Percentiles rank a stretch among this genome's conserved stretches.
phyloP scores from a whole-genome alignment of 2,797 vertebrate genomes.

The Amphiprion clarkii region DNA sequence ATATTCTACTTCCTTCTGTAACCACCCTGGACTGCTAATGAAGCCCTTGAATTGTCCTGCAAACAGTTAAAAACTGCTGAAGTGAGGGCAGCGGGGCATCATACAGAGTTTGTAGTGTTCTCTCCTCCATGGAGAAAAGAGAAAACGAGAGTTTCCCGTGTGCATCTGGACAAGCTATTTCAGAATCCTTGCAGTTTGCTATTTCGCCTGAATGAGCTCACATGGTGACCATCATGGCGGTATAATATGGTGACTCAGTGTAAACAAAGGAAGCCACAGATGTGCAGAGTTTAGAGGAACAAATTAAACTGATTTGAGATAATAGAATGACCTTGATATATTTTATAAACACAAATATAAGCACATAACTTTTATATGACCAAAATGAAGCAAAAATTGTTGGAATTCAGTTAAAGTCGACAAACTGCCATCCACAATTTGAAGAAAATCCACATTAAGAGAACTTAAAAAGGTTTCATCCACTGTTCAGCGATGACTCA shows the following conservation, averaged over 20 bases:
- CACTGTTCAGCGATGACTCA: constrained; percentile 28
- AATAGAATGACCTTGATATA: constrained; percentile 54
- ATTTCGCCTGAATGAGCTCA: constrained; percentile 42
- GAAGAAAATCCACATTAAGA: constrained; percentile 10
- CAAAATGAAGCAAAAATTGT: not conserved
- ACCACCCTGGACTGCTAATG: constrained; percentile 23
- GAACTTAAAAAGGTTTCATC: constrained; percentile 17
- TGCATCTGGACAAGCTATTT: constrained; percentile 27
- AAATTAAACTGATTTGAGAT: constrained; percentile 8
- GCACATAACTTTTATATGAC: not conserved
- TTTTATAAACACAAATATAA: constrained; percentile 12
- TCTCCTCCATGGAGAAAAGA: constrained; percentile 4
- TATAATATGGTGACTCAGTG: constrained; percentile 13
- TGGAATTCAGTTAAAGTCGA: constrained; percentile 6
- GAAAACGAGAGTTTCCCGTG: not conserved
- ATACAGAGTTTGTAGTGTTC: constrained; percentile 1
- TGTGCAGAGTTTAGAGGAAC: constrained; percentile 3
- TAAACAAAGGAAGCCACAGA: constrained; percentile 31
- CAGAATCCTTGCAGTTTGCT: constrained; percentile 22
- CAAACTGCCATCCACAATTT: constrained; percentile 11
- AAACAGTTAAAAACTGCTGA: constrained; percentile 12
- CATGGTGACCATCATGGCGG: constrained; percentile 38
- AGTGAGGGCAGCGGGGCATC: constrained; percentile 14
- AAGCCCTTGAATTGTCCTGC: constrained; percentile 30
- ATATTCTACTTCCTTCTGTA: constrained; percentile 40